phyloP scores from a whole-genome alignment of 2,888 invertebrate species.

The Tiliacea citrago region DNA sequence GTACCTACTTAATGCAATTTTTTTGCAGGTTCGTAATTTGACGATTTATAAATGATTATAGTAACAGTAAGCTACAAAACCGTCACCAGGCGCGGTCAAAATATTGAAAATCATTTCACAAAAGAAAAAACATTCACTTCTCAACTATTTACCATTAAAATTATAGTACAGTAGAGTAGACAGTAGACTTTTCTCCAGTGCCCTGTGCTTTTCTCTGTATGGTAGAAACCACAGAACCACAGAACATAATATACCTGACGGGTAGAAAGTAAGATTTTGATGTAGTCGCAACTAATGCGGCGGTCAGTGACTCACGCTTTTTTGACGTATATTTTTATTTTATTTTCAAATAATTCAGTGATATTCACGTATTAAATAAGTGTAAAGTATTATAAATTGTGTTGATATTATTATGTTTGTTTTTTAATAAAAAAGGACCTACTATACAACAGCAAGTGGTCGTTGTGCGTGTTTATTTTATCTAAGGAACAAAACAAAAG shows the following conservation, averaged over 20 bases:
- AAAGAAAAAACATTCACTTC: not conserved
- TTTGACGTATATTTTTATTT: conserved; percentile 66
- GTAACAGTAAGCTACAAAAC: not conserved
- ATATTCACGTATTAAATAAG: conserved; percentile 59
- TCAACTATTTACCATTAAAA: no score
- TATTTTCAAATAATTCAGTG: conserved; percentile 67
- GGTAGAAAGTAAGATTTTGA: conserved; percentile 7
- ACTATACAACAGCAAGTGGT: conserved; percentile 37
- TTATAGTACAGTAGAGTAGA: no score
- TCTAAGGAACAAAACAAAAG: conserved; percentile 59
- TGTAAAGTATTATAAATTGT: conserved; percentile 53
- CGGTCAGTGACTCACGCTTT: conserved; percentile 71
- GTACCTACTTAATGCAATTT: not conserved
- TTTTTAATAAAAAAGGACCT: conserved; percentile 48
- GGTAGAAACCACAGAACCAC: no score
- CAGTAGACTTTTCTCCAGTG: no score
- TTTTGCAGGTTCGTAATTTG: not conserved
- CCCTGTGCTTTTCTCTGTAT: not conserved
- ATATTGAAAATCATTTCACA: not conserved
- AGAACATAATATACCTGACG: no score
- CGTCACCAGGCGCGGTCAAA: not conserved
- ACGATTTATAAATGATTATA: not conserved
- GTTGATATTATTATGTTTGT: conserved; percentile 49
- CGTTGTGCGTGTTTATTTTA: conserved; percentile 59
- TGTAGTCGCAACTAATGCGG: conserved; percentile 60